Conservation (phyloP, 2,113 vertebrate genomes). For the Brachypodius melanocephalos region DNA sequence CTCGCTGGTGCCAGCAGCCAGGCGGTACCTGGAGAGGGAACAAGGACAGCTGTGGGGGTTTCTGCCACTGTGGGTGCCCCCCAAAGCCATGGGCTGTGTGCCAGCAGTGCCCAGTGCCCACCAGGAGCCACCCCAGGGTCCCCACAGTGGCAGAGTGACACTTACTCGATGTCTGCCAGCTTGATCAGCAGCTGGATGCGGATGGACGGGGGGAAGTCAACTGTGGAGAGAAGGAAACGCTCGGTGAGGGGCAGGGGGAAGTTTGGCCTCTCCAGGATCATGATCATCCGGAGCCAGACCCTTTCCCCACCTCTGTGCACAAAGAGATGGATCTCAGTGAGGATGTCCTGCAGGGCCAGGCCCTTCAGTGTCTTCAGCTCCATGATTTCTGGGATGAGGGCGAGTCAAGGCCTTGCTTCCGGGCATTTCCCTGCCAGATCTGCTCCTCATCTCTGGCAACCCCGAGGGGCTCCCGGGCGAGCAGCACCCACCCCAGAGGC, state of each 20-base stretch:
- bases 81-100: neutral
- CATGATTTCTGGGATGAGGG: constrained; percentile 78
- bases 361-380: constrained; percentile 94
- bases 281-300: rapidly evolving
- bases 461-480: rapidly evolving
- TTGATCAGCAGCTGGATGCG: constrained; percentile 90
- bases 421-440: neutral
- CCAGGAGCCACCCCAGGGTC: too few relatives aligned
- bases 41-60: neutral
- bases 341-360: constrained; percentile 91
- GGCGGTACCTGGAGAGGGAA: constrained; percentile 78
- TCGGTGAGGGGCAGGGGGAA: rapidly evolving
- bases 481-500: neutral
- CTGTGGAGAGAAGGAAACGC: constrained; percentile 59
- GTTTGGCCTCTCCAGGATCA: neutral
- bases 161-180: constrained; percentile 95
- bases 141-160: neutral
- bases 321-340: constrained; percentile 91
- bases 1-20: constrained; percentile 90
- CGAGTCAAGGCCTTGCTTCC: neutral
- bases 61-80: rapidly evolving
- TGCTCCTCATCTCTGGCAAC: neutral
- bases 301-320: constrained; percentile 87
- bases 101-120: rapidly evolving
- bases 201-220: constrained; percentile 89